Evolutionary conservation across 2,797 vertebrate genomes (phyloP).

Genomic region (Pygocentrus nattereri): DNA sequence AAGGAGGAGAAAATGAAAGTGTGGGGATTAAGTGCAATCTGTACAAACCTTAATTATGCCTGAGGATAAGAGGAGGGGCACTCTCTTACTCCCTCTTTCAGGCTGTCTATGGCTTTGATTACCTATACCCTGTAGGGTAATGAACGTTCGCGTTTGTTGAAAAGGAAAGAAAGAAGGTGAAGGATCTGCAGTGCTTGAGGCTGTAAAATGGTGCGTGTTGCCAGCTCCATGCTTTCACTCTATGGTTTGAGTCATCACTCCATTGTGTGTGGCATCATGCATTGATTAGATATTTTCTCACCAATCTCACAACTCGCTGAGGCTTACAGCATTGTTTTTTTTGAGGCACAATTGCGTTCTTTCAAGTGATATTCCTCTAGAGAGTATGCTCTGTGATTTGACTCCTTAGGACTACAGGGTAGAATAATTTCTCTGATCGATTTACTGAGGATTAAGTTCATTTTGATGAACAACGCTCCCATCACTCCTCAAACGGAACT

Average conservation of each 20-base stretch:
- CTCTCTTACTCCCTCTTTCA: conserved; percentile 8
- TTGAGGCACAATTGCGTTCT: conserved; percentile 10
- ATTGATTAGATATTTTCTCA: conserved; percentile 42
- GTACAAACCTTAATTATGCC: conserved; percentile 18
- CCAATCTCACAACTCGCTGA: conserved; percentile 21
- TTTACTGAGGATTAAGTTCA: conserved; percentile 26
- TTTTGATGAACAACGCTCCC: conserved; percentile 5
- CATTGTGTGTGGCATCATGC: conserved; percentile 30
- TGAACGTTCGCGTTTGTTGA: conserved; percentile 42
- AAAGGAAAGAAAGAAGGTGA: conserved; percentile 18
- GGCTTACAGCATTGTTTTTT: conserved; percentile 29
- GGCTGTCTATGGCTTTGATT: conserved; percentile 29
- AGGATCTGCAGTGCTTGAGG: conserved; percentile 15
- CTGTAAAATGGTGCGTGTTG: conserved; percentile 41
- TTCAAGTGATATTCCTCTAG: conserved; percentile 15
- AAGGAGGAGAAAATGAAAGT: conserved; percentile 21
- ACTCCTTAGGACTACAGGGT: background rate
- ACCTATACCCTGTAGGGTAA: conserved; percentile 22
- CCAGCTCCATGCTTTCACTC: conserved; percentile 33
- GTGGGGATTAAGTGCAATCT: conserved; percentile 20
- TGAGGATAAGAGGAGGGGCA: conserved; percentile 21
- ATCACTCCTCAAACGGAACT: background rate
- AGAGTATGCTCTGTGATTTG: conserved; percentile 8
- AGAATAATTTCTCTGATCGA: conserved; percentile 22
- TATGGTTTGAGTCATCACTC: conserved; percentile 35